Percentiles rank a stretch among this genome's conserved stretches.
Conservation (phyloP, 2,888 invertebrate species). For the Spodoptera exigua region DNA sequence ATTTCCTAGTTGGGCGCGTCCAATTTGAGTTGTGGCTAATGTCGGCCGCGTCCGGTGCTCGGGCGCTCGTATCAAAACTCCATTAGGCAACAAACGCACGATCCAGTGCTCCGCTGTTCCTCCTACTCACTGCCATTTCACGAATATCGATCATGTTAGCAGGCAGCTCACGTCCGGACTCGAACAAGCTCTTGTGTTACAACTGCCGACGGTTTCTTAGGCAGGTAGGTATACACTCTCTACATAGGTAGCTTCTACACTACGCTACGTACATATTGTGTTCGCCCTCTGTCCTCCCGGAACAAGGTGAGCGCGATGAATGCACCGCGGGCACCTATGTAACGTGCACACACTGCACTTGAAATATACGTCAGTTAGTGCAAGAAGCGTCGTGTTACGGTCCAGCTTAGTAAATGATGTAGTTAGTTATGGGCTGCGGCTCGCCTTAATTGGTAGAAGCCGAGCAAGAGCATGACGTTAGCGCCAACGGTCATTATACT, state of each 20-base stretch:
- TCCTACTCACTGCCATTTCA: constrained; percentile 33
- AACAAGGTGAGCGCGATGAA: too few relatives aligned
- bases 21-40: constrained; percentile 51
- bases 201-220: constrained; percentile 21
- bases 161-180: constrained; percentile 44
- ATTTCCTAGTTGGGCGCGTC: constrained; percentile 50
- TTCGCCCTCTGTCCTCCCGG: too few relatives aligned
- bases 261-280: constrained; percentile 23
- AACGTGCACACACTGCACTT: too few relatives aligned
- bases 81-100: constrained; percentile 49
- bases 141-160: constrained; percentile 34
- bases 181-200: constrained; percentile 38
- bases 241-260: not conserved
- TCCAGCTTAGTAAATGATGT: constrained; percentile 8
- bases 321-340: too few relatives aligned
- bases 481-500: constrained; percentile 10
- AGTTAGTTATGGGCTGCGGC: constrained; percentile 13
- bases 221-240: constrained; percentile 33
- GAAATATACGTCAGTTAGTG: too few relatives aligned
- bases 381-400: not conserved
- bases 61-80: constrained; percentile 52
- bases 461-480: constrained; percentile 5
- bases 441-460: constrained; percentile 23
- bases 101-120: constrained; percentile 1
- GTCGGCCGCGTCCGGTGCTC: constrained; percentile 34